Conservation (phyloP, 2,888 invertebrate species). For the Philaethria dido region DNA sequence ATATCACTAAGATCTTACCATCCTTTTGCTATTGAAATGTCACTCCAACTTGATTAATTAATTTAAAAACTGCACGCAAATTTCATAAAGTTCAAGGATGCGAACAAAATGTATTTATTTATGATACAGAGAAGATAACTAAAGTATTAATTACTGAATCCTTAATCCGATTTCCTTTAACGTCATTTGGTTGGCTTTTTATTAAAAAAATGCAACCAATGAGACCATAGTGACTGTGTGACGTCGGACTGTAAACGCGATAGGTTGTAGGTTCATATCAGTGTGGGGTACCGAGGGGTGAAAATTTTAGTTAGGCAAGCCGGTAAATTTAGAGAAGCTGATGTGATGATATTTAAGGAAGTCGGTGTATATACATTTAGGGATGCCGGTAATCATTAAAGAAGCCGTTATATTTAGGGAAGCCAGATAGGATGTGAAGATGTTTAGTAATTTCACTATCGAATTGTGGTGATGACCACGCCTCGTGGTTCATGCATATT, state of each 20-base stretch:
- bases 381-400: too few relatives aligned
- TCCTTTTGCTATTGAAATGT: background rate
- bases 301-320: too few relatives aligned
- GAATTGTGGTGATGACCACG: too few relatives aligned
- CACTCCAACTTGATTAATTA: background rate
- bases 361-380: too few relatives aligned
- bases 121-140: background rate
- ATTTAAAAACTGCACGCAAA: background rate
- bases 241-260: background rate
- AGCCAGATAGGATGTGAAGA: too few relatives aligned
- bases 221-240: background rate
- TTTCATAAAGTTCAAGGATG: background rate
- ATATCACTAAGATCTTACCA: background rate
- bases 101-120: background rate
- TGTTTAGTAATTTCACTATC: too few relatives aligned
- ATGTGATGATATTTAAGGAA: too few relatives aligned
- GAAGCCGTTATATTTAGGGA: too few relatives aligned
- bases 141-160: background rate
- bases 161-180: background rate
- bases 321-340: too few relatives aligned
- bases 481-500: too few relatives aligned
- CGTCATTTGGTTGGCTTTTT: background rate
- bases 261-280: background rate
- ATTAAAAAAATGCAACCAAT: background rate
- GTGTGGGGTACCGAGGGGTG: too few relatives aligned